Base-by-base conservation (phyloP, 2,888 invertebrate species). In the Trichopoda pennipes region DNA sequence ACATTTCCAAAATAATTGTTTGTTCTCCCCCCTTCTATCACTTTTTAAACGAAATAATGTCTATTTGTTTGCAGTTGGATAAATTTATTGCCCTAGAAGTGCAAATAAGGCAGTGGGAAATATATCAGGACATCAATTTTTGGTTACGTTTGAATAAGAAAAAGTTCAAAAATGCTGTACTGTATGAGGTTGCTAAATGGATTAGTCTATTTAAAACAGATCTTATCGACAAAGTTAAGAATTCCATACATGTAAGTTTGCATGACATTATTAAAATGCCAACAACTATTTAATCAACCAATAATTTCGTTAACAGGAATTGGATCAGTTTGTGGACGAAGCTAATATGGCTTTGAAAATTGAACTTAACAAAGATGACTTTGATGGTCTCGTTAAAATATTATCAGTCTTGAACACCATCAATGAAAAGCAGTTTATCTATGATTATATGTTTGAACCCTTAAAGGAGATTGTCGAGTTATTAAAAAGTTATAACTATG, bases 371-470 rank as follows among this genome's bases (percentile, higher is more conserved):
- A 97, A 97, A 79, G 96, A 97, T 83, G 97, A 98, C 89, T 97
- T 97, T 87, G 95, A 96, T 19, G 96, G 95, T 0, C 92, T 99
- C 3, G 92, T 98, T 1, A 93, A 93, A 70, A 95, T 97, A 51
- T 97, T 99, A 94, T 94, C 95, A 14, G 95, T 96, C 84, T 92
- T 99, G 51, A 94, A 94, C 84, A 92, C 93, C 86, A 94, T 95
- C n/a, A 94, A 95, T 86, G 98, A 98, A 83, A 93, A 95, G 17
- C 95, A 95, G 85, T 92, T 93, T 49, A 92, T 94, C 38, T 97
- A 97, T 1, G 97, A 98, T 86, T 93, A 93, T 51, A 97, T 98
- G 96, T 98, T 98, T 89, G 96, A 96, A 38, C 97, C 98, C 0
- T 91, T 98, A 0, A 94, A 95, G 82, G 95, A 96, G 86, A 96